A percentile compares a stretch with the other conserved stretches of the same genome.
Conservation (phyloP, 23 tunicate species). For the Ciona savignyi region DNA sequence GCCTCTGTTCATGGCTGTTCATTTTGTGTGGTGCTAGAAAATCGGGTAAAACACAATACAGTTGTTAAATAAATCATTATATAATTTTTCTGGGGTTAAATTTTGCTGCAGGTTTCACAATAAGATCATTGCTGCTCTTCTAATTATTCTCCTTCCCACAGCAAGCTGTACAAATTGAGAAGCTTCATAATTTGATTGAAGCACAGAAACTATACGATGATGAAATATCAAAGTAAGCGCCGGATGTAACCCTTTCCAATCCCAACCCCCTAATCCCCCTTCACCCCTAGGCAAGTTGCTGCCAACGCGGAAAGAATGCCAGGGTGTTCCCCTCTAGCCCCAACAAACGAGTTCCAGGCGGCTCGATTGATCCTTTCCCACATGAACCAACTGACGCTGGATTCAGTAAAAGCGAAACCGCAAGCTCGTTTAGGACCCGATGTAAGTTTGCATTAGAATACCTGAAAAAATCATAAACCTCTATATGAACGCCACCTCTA, state of each 20-base stretch:
- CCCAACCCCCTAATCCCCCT: slow-evolving; percentile 2
- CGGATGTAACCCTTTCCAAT: neutral
- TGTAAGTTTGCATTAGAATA: too few species aligned
- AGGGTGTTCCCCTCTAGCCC: slow-evolving; percentile 49
- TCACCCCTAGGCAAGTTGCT: slow-evolving; percentile 1
- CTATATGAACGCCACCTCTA: too few species aligned
- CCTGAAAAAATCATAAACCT: too few species aligned
- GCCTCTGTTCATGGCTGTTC: too few species aligned
- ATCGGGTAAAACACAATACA: too few species aligned
- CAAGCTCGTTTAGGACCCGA: slow-evolving; percentile 67
- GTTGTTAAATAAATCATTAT: too few species aligned
- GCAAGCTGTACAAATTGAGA: slow-evolving; percentile 61
- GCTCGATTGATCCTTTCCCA: slow-evolving; percentile 87
- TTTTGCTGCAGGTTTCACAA: too few species aligned
- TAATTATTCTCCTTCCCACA: slow-evolving; percentile 1
- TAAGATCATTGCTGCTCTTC: too few species aligned
- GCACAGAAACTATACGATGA: slow-evolving; percentile 62
- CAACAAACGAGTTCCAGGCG: slow-evolving; percentile 62
- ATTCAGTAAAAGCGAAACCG: slow-evolving; percentile 47
- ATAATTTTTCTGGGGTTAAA: too few species aligned
- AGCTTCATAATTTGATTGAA: slow-evolving; percentile 49
- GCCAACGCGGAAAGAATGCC: slow-evolving; percentile 39
- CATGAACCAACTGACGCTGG: slow-evolving; percentile 71
- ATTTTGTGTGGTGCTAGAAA: too few species aligned
- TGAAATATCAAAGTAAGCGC: slow-evolving; percentile 41